Conservation (phyloP, 1,140 invertebrate genomes). For the Drosophila truncata region DNA sequence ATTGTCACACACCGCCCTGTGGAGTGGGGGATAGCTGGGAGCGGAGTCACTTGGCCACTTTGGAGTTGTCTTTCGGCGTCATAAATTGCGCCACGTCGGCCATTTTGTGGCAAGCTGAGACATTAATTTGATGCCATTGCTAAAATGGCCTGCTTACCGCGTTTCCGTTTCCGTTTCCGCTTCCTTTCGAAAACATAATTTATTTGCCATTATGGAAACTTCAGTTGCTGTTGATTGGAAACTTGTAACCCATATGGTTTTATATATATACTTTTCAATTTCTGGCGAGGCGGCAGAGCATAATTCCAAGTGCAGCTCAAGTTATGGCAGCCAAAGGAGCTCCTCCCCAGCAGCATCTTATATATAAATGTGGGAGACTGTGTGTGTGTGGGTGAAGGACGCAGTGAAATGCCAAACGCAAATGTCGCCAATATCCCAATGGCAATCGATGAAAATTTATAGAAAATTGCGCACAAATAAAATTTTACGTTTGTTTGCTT, state of each 20-base stretch:
- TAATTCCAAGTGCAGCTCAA: slow-evolving; percentile 74
- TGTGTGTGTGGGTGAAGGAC: slow-evolving; percentile 52
- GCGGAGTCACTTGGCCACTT: slow-evolving; percentile 59
- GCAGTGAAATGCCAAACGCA: slow-evolving; percentile 80
- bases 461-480: slow-evolving; percentile 84
- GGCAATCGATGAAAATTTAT: slow-evolving; percentile 83
- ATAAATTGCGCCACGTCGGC: slow-evolving; percentile 76
- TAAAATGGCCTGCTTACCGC: slow-evolving; percentile 50
- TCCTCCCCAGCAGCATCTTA: slow-evolving; percentile 15
- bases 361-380: slow-evolving; percentile 11
- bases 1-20: slow-evolving; percentile 76
- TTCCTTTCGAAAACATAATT: slow-evolving; percentile 57
- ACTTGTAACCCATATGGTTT: slow-evolving; percentile 33
- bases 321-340: slow-evolving; percentile 61
- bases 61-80: slow-evolving; percentile 74
- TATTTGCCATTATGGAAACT: slow-evolving; percentile 76
- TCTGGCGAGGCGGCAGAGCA: slow-evolving; percentile 35
- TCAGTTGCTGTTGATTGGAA: slow-evolving; percentile 75
- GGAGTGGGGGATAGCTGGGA: slow-evolving; percentile 6
- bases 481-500: slow-evolving; percentile 83
- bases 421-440: slow-evolving; percentile 83
- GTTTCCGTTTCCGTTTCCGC: slow-evolving; percentile 43
- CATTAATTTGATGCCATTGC: slow-evolving; percentile 68
- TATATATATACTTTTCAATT: slow-evolving; percentile 62
- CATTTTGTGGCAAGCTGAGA: slow-evolving; percentile 75